Evolutionary conservation across 2,797 vertebrate species (phyloP), one percentile per base, ranked within the genome.

Genomic region (Myiothlypis coronata): DNA sequence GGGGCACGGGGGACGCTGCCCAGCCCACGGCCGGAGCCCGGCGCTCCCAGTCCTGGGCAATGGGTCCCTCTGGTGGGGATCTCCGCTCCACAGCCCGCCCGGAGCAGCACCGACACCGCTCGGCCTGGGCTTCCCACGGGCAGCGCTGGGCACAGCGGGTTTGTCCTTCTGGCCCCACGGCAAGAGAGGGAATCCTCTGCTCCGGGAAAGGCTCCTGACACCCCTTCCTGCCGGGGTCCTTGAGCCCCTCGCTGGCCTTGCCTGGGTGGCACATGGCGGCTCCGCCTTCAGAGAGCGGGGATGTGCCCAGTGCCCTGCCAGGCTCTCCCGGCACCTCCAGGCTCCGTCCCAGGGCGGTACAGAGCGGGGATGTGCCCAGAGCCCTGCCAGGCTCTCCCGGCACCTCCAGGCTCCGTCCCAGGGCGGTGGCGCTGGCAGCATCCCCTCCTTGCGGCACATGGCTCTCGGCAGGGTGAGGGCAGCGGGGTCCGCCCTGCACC

Each of bases 1-100:
- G 16, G 50, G 50, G 5, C 52, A n/a, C 20, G 13, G 32, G 32
- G 56, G 34, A 57, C 12, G n/a, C n/a, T 8, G 55, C 53, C 32
- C 19, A n/a, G 32, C 32, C 21, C 30, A 56, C n/a, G 22, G 22
- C 15, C 55, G 7, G 55, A 17, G 23, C 26, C 7, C 19, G 57
- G 72, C 83, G 35, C 87, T 60, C 64, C 12, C 75, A 86, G 87
- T 81, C n/a, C 93, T 82, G 93, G 68, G 77, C 96, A 80, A 95
- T 95, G 92, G 96, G 76, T 91, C 96, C 97, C 96, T 97, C 97
- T 97, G 94, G 19, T 88, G 97, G 96, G 86, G 53, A 95, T 78
- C 22, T 39, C 39, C 7, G 87, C 34, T 41, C 23, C 18, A 11
- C 63, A 37, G 30, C 59, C 49, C 21, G 59, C 35, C 77, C 63